phyloP scores from a whole-genome alignment of 2,113 vertebrate genomes.

The Notothenia coriiceps region DNA sequence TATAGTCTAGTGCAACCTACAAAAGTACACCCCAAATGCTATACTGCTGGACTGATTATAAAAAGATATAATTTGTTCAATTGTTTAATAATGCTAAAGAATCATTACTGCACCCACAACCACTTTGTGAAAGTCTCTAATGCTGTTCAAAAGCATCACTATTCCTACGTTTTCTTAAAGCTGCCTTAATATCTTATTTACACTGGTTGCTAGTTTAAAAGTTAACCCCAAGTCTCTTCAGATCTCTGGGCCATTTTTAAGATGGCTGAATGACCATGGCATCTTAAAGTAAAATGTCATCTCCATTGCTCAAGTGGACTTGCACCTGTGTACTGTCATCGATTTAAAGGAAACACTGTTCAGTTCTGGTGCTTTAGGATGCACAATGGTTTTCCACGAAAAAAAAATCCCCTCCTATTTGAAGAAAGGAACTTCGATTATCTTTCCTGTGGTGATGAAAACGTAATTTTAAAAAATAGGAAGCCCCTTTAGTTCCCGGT shows the following conservation, averaged over 20 bases:
- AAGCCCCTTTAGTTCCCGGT: constrained; percentile 66
- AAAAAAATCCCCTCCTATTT: constrained; percentile 48
- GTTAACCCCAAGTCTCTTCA: constrained; percentile 61
- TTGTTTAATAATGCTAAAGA: constrained; percentile 20
- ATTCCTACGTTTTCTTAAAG: neutral
- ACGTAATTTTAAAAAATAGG: constrained; percentile 5
- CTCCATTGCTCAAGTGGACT: constrained; percentile 41
- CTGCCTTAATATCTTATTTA: neutral
- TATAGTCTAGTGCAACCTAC: constrained; percentile 5
- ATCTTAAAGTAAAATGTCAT: constrained; percentile 66
- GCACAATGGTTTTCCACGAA: constrained; percentile 66
- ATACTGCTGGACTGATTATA: neutral
- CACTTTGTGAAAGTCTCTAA: constrained; percentile 22
- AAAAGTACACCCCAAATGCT: neutral
- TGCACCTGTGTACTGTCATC: constrained; percentile 82
- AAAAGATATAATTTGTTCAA: neutral
- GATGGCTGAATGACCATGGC: constrained; percentile 71
- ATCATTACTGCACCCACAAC: constrained; percentile 6
- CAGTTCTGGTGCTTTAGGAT: constrained; percentile 63
- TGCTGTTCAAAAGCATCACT: neutral
- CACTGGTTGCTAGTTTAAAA: constrained; percentile 63
- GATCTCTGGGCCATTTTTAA: constrained; percentile 63
- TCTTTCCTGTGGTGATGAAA: constrained; percentile 48
- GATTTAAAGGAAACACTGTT: constrained; percentile 54
- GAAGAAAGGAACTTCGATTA: constrained; percentile 37